A percentile compares a stretch with the other conserved stretches of the same genome.
phyloP scores from a whole-genome alignment of 2,797 vertebrate species.

The Gila robusta region DNA sequence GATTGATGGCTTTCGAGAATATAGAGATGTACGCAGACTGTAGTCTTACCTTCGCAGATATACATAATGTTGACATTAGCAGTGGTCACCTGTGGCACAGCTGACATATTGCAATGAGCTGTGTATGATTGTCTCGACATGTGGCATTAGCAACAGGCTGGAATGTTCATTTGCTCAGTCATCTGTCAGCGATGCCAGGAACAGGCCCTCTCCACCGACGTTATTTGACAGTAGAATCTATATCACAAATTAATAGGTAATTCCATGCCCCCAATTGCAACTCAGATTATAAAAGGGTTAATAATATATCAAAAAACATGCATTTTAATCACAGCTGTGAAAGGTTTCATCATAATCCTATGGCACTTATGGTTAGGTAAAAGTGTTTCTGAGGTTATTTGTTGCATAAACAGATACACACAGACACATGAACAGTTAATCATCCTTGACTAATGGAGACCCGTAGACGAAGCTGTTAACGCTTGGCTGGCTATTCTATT shows the following conservation, averaged over 20 bases:
- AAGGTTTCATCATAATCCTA: slow-evolving; percentile 16
- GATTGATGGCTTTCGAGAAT: neutral
- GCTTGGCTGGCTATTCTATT: slow-evolving; percentile 41
- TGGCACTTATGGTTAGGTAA: slow-evolving; percentile 19
- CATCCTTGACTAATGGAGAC: slow-evolving; percentile 49
- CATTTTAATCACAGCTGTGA: slow-evolving; percentile 1
- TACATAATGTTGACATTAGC: slow-evolving; percentile 48
- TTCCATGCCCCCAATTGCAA: neutral
- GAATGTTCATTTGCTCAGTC: slow-evolving; percentile 48
- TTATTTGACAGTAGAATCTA: slow-evolving; percentile 45
- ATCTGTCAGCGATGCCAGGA: slow-evolving; percentile 47
- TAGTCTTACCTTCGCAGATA: neutral
- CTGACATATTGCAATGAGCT: slow-evolving; percentile 44
- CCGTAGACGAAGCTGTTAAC: slow-evolving; percentile 33
- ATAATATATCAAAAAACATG: slow-evolving; percentile 36
- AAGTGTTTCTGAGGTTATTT: slow-evolving; percentile 28
- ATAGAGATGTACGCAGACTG: neutral
- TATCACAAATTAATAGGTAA: slow-evolving; percentile 26
- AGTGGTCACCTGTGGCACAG: slow-evolving; percentile 36
- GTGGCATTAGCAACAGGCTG: slow-evolving; percentile 46
- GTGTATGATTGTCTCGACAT: slow-evolving; percentile 32
- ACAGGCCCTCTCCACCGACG: neutral
- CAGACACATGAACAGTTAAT: slow-evolving; percentile 44
- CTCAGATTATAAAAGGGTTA: slow-evolving; percentile 39
- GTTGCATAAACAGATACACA: slow-evolving; percentile 37